Base-by-base conservation (phyloP, 2,888 invertebrate genomes). In the Melipona beecheii region DNA sequence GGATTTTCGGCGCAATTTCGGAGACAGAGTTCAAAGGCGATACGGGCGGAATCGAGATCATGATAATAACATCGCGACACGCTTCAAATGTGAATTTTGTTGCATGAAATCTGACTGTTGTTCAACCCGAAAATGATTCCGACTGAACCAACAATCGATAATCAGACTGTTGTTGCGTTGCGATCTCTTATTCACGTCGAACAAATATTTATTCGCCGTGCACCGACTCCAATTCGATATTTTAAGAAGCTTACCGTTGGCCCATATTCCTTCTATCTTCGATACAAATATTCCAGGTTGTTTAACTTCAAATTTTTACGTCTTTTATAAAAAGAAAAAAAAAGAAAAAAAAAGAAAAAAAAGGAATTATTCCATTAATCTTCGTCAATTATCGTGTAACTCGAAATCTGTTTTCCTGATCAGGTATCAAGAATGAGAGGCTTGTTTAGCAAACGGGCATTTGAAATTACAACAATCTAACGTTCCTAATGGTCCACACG, bases 191-290 rank as follows among this genome's bases (percentile, higher is more conserved):
- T 83, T 85, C 86, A 70, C 50, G 54, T 56, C 69, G 78, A 36
- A 69, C 81, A 88, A 85, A 88, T 85, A 88, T 88, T 86, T 88
- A 83, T 80, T 81, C 85, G 64, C 50, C 76, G 62, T 54, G 66
- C 71, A 75, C 56, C 81, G 86, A 82, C 73, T 78, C 73, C 56
- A 75, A 83, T 83, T 81, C 64, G 77, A 69, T 88, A 86, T 83
- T 84, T 85, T 78, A 79, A 71, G 73, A 24, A 69, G 72, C 74
- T 74, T 65, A 68, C 82, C 71, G 82, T 80, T 72, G 72, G 73
- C 68, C 74, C 74, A 77, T 74, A 68, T 78, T 68, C 65, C 49
- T 75, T 66, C 75, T 60, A 60, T 52, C 54, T 56, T 17, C 79
- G 62, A 78, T 50, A 60, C 43, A 52, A 58, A 0, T 19, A 49